Base-by-base conservation (phyloP, 2,797 vertebrate genomes). In the Lagodon rhomboides region DNA sequence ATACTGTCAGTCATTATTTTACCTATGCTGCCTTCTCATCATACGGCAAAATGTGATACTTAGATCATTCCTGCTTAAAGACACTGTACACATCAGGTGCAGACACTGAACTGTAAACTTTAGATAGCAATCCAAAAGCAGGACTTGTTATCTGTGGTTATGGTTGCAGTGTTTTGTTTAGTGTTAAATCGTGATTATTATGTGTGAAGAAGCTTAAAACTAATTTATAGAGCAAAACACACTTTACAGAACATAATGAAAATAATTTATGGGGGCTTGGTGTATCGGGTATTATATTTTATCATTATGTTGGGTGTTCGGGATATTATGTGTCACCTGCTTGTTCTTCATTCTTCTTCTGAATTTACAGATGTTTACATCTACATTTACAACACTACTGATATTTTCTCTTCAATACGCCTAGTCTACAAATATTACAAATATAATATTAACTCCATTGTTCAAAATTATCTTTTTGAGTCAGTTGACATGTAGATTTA, bases 21-120 rank as follows among this genome's bases (percentile, higher is more conserved):
- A 23, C 67, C 34, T 58, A 20, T 15, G 23, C 58, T 76, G 77
- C 73, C 38, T 67, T 46, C 18, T 46, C 27, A 7, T 7, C 58
- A 38, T 30, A 16, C 41, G 68, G 43, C 43, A 69, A 56, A 46
- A 30, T 11, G 16, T 38, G 4, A 15, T 2, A 11, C 17, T 27
- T 49, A 22, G 4, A 34, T 65, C 15, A 44, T 46, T 61, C 41
- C 22, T 53, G 9, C 73, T 64, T 60, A n/a, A 66, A 74, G 55
- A 53, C 12, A 61, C 56, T 4, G 11, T n/a, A 15, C 18, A 12
- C n/a, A 34, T 56, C 15, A 61, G 44, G 20, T 62, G 13, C 23
- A 49, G 30, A 51, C 62, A 18, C 12, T 16, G 12, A 60, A 30
- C 55, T 27, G n/a, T 58, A 20, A 46, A 47, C 13, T 10, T 22